Base-by-base conservation (phyloP, 2,797 vertebrate genomes). In the Esox lucius region DNA sequence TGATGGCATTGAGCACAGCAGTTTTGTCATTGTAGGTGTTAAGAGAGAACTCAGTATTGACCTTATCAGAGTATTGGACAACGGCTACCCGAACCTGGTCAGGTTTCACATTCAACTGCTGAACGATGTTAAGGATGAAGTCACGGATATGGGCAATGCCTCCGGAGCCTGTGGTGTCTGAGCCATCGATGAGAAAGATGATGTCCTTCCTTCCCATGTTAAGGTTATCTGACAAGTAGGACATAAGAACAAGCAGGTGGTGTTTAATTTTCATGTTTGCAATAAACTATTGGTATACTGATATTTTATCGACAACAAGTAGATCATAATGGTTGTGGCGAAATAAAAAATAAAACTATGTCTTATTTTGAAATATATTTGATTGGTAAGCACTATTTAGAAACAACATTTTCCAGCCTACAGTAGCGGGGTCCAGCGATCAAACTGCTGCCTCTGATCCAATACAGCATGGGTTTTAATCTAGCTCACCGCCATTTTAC, bases 161-260 rank as follows among this genome's bases (percentile, higher is more conserved):
- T 0, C 77, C 84, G 0, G 75, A 0, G 71, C 89, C 91, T 12
- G 96, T 93, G 0, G 17, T 89, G 11, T 95, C 93, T 0, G 98
- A 98, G 74, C 96, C 96, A 86, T 99, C 98, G 11, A 99, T 92
- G 1, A 99, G 95, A 86, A 99, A 99, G 74, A 99, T 90, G 0
- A 99, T 90, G 83, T 99, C 98, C 2, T 95, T 96, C 59, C 0
- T 95, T 46, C 95, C 95, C 69, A 91, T 67, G 72, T 87, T 84
- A 35, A 80, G 26, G n/a, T 1, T 56, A 1, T 0, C 93, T 93
- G 86, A 22, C 80, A 80, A 78, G 72, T 39, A 72, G 31, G 9
- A 78, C 16, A 49, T 24, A 39, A 62, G 12, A 79, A 79, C 28
- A 81, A 80, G 49, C 33, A 56, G 0, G 51, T 68, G n/a, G 0